Evolutionary conservation across 1,140 invertebrate species (phyloP).

Genomic region (Zaprionus davidi): DNA sequence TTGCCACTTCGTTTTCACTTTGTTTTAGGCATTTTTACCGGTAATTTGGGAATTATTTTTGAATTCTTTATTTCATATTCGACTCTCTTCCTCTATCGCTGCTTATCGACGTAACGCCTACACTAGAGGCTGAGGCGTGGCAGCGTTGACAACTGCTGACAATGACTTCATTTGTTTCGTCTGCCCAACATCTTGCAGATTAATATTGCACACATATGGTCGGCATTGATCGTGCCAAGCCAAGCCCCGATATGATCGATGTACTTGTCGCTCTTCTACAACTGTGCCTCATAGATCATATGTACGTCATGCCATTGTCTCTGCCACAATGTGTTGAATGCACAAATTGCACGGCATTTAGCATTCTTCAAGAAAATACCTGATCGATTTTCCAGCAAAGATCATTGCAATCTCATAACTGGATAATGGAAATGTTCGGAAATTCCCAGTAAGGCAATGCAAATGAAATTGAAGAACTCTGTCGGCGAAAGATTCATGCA

Average conservation of each 20-base stretch:
- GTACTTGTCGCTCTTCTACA: conserved; percentile 52
- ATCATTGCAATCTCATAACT: conserved; percentile 47
- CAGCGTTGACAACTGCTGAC: conserved; percentile 78
- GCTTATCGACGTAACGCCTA: conserved; percentile 26
- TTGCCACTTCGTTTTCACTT: conserved; percentile 33
- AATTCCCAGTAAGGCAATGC: background rate
- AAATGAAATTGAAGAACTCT: background rate
- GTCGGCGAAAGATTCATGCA: background rate
- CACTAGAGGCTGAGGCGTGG: conserved; percentile 43
- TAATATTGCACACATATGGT: conserved; percentile 77
- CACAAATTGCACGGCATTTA: conserved; percentile 46
- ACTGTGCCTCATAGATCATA: conserved; percentile 28
- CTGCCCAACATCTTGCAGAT: conserved; percentile 53
- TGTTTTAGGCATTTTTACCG: conserved; percentile 68
- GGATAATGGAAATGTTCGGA: background rate
- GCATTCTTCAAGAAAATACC: conserved; percentile 10
- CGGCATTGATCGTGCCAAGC: conserved; percentile 12
- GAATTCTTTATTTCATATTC: conserved; percentile 6
- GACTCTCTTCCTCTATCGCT: background rate
- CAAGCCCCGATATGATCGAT: conserved; percentile 52
- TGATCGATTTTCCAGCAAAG: conserved; percentile 45
- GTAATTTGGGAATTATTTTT: conserved; percentile 79
- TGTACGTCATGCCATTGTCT: conserved; percentile 32
- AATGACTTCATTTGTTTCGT: conserved; percentile 74
- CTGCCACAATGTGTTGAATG: conserved; percentile 55